A percentile compares a stretch with the other conserved stretches of the same genome.
phyloP scores from a whole-genome alignment of 2,797 vertebrate genomes.

The Galaxias olidus region DNA sequence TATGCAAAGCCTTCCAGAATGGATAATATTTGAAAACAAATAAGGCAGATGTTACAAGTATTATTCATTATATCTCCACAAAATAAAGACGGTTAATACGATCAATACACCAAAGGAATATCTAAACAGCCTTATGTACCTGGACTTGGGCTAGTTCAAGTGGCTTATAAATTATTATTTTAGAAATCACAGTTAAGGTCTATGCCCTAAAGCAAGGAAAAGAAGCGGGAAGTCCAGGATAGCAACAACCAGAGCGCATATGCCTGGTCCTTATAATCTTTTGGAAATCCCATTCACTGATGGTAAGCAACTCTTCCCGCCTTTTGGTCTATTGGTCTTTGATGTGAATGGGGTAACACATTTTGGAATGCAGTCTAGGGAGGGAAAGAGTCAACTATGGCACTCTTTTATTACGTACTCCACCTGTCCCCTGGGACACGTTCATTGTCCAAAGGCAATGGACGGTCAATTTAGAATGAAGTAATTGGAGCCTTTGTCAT shows the following conservation, averaged over 20 bases:
- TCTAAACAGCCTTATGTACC: too few species aligned
- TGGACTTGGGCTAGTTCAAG: too few species aligned
- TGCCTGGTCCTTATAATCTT: conserved; percentile 18
- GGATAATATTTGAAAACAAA: too few species aligned
- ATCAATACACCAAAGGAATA: too few species aligned
- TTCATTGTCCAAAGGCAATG: conserved; percentile 65
- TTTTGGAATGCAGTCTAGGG: conserved; percentile 50
- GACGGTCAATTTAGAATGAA: conserved; percentile 67
- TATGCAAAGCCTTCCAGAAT: too few species aligned
- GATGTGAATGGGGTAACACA: conserved; percentile 27
- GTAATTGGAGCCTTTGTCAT: conserved; percentile 56
- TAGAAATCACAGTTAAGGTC: not conserved
- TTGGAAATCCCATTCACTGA: conserved; percentile 13
- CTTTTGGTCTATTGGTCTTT: conserved; percentile 24
- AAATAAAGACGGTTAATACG: too few species aligned
- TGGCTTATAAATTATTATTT: not conserved
- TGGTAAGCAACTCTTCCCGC: conserved; percentile 31
- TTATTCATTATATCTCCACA: too few species aligned
- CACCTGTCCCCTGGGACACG: conserved; percentile 70
- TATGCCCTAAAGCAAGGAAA: not conserved
- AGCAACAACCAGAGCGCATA: not conserved
- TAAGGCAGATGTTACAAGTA: too few species aligned
- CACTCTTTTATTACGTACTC: conserved; percentile 49
- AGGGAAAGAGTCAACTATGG: conserved; percentile 50
- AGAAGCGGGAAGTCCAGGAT: not conserved